phyloP scores from a whole-genome alignment of 2,888 invertebrate genomes.

The Dasypogon diadema region DNA sequence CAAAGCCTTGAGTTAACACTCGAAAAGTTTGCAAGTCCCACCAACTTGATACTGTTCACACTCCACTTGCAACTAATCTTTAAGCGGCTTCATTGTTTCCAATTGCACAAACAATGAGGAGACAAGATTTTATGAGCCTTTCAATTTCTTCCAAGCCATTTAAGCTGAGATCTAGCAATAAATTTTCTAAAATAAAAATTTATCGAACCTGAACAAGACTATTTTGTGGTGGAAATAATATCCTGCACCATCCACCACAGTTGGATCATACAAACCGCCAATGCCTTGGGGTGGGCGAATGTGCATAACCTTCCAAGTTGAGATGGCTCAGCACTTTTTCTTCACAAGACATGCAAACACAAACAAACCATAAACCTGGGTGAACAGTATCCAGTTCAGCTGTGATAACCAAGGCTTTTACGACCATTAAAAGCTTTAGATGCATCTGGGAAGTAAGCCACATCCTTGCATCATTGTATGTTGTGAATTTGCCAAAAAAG shows the following conservation, averaged over 20 bases:
- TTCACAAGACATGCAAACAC: neutral
- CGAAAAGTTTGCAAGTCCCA: slow-evolving; percentile 37
- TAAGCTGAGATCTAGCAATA: slow-evolving; percentile 21
- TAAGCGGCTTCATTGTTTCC: slow-evolving; percentile 13
- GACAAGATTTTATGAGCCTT: slow-evolving; percentile 39
- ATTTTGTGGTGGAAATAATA: neutral
- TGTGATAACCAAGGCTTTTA: neutral
- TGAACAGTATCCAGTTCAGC: neutral
- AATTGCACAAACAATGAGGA: neutral
- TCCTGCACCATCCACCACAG: neutral
- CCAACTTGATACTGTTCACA: slow-evolving; percentile 25
- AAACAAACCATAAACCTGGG: neutral
- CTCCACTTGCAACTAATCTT: slow-evolving; percentile 29
- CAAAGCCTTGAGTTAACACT: slow-evolving; percentile 11
- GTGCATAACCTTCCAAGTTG: neutral
- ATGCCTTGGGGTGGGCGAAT: neutral
- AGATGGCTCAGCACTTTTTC: neutral
- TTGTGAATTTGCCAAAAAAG: slow-evolving; percentile 12
- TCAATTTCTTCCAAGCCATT: slow-evolving; percentile 42
- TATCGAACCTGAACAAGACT: slow-evolving; percentile 8
- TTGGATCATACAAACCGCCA: neutral
- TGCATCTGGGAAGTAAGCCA: neutral
- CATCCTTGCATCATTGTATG: neutral
- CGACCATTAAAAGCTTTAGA: neutral
- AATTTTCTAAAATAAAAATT: slow-evolving; percentile 40